Conservation (phyloP, 23 tunicate species). For the Clavelina lepadiformis region DNA sequence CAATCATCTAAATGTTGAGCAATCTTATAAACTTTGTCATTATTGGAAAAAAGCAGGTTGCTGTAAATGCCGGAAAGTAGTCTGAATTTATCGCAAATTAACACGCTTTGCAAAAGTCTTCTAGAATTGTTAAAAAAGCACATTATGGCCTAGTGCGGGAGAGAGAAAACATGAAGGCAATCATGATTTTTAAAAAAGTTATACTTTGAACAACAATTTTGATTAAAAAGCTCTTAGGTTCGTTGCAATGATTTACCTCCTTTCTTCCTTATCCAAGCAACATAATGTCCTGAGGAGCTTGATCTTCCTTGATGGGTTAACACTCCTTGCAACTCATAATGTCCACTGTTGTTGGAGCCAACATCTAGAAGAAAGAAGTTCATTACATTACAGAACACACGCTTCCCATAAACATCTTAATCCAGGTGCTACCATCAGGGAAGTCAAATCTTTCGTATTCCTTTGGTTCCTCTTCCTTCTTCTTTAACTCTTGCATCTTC, state of each 20-base stretch:
- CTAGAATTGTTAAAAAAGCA: too few species aligned
- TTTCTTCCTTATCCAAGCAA: slow-evolving; percentile 60
- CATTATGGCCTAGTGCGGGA: too few species aligned
- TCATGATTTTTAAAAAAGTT: too few species aligned
- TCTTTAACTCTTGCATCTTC: not conserved
- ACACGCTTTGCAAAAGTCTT: too few species aligned
- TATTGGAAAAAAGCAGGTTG: not conserved
- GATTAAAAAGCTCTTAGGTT: not conserved
- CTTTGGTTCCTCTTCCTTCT: slow-evolving; percentile 20
- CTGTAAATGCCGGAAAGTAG: not conserved
- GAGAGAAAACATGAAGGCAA: too few species aligned
- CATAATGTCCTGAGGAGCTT: slow-evolving; percentile 93
- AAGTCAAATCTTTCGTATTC: slow-evolving; percentile 76
- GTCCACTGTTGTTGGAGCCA: slow-evolving; percentile 93
- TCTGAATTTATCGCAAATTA: not conserved
- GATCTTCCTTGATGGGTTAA: slow-evolving; percentile 91
- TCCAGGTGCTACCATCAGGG: slow-evolving; percentile 38
- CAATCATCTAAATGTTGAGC: slow-evolving; percentile 63
- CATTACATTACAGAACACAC: not conserved
- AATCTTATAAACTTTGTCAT: not conserved
- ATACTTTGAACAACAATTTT: too few species aligned
- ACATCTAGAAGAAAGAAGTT: slow-evolving; percentile 30
- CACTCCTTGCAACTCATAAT: slow-evolving; percentile 73
- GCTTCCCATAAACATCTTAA: not conserved
- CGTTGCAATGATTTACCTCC: too few species aligned